Evolutionary conservation across 2,113 vertebrate species (phyloP), one percentile per base, ranked within the genome.

Genomic region (Ptilorrhoa leucosticta): DNA sequence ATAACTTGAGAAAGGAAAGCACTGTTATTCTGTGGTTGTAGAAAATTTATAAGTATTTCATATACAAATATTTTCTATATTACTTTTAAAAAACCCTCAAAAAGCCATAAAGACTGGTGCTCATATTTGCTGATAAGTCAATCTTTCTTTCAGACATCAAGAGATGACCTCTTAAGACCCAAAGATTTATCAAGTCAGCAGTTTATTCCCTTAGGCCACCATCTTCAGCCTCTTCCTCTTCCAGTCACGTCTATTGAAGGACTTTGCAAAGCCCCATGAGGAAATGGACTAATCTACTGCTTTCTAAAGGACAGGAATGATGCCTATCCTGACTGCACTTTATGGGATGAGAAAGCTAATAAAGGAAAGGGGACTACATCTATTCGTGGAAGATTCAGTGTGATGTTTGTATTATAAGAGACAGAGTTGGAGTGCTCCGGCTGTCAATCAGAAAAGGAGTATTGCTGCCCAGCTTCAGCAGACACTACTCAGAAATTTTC

Each of bases 121-220:
- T 98, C 92, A 73, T 97, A 96, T 98, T 97, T 97, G 85, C 96
- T 97, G 95, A 93, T 83, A 94, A 98, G 97, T 98, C 98, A 97
- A 97, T 98, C 97, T 98, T 97, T 98, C 97, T 98, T 97, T 93
- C 92, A 97, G 96, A 97, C 97, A 98, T 98, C 96, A 98, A 98
- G 97, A 92, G 95, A 89, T 98, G 98, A 98, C 98, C 98, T 98
- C 97, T 98, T 69, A 84, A 97, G 97, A 98, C 98, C 98, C 95
- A 97, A 97, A 98, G 97, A 98, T 98, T 98, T 98, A 98, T 98
- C 98, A 98, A 98, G 98, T 97, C 98, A 98, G 97, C 98, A 97
- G 90, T 98, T 97, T 97, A 97, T 98, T 97, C 98, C 97, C 98
- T 91, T 84, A 96, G 97, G 98, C 87, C 89, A 87, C 93, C 82